phyloP scores from a whole-genome alignment of 2,888 invertebrate species.

The Mimachlamys varia region DNA sequence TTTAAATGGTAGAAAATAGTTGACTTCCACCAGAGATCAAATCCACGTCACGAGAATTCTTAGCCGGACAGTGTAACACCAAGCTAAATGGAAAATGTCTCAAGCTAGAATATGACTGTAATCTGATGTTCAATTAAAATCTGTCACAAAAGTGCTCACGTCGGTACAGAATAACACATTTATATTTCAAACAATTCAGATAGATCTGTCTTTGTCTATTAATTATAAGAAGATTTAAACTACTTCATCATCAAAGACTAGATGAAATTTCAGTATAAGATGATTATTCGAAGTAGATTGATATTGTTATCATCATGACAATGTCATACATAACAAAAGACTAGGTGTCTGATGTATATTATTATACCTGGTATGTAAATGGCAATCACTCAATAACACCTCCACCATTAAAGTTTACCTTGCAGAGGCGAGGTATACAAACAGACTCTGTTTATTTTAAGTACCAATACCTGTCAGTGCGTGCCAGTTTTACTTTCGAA shows the following conservation, averaged over 20 bases:
- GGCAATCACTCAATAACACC: too few relatives aligned
- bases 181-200: too few relatives aligned
- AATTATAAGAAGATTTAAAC: too few relatives aligned
- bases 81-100: neutral
- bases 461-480: neutral
- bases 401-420: neutral
- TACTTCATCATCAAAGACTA: too few relatives aligned
- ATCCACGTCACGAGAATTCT: neutral
- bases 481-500: neutral
- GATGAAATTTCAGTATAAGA: too few relatives aligned
- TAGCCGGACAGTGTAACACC: neutral
- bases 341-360: neutral
- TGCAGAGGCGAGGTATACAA: neutral
- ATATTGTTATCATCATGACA: neutral
- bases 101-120: neutral
- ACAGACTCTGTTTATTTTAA: neutral
- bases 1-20: too few relatives aligned
- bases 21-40: neutral
- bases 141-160: too few relatives aligned
- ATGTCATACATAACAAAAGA: neutral
- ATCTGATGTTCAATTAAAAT: neutral
- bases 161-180: too few relatives aligned
- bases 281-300: too few relatives aligned
- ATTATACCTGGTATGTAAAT: neutral
- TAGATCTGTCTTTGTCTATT: too few relatives aligned